Base-by-base conservation (phyloP, 2,113 vertebrate genomes). In the Syngnathoides biaculeatus region DNA sequence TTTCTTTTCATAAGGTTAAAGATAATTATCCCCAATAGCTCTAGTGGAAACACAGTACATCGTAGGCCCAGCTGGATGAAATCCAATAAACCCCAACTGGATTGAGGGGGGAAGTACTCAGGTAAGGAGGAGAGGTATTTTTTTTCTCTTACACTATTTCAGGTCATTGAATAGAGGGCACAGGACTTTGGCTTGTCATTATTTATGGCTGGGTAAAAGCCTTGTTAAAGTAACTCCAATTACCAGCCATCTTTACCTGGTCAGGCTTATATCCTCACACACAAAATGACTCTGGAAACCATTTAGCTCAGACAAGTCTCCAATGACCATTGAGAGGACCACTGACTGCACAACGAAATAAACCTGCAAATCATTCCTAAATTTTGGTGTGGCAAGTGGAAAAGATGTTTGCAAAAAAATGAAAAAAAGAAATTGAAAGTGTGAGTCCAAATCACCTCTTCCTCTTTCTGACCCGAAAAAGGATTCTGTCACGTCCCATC, bases 141-240 rank as follows among this genome's bases (percentile, higher is more conserved):
- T 81, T 81, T 78, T 74, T 42, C 79, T 69, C 26, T 67, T 59
- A 69, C 72, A 74, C 83, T 87, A 84, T 87, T 89, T 85, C 69
- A 79, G 83, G 85, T 74, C 76, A 73, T 61, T 53, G 80, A 85
- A 87, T 79, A 68, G 83, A 88, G 83, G 82, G 74, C 75, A 78
- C 59, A 67, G 52, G 74, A 79, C 74, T 74, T 72, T 83, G 69
- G 64, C 69, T 72, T 67, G 76, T 81, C 73, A 71, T 89, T 84
- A 89, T 89, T 87, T 87, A 87, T 89, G 84, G 77, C 72, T 79
- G 82, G 82, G 81, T 79, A 80, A 79, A 66, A 73, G 60, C 78
- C 81, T 86, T 86, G 84, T 88, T 86, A 80, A 80, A 82, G 75
- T 48, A 70, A 81, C 20, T 77, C 77, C 80, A 87, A 87, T 87